A percentile compares a stretch with the other conserved stretches of the same genome.
Conservation (phyloP, 2,113 vertebrate species). For the Brachyistius frenatus region DNA sequence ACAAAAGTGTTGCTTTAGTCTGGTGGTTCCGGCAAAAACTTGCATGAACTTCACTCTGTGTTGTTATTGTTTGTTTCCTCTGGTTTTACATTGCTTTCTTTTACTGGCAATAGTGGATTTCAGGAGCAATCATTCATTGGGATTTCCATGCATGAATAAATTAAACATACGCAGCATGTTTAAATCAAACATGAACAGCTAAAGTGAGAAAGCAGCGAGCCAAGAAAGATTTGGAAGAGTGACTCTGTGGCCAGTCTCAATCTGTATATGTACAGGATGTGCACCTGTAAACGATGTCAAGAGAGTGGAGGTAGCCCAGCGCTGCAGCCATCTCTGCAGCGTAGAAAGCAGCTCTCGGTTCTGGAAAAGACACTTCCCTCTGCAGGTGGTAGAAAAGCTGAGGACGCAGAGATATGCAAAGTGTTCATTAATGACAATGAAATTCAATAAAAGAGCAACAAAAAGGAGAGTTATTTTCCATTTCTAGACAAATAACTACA, state of each 20-base stretch:
- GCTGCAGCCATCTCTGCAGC: constrained; percentile 84
- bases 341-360: constrained; percentile 84
- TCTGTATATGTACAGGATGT: not conserved
- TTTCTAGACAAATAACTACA: too few relatives aligned
- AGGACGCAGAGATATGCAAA: constrained; percentile 4
- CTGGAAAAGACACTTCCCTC: constrained; percentile 81
- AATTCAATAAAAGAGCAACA: too few relatives aligned
- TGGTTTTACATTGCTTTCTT: constrained; percentile 20
- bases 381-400: constrained; percentile 88
- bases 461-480: too few relatives aligned
- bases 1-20: not conserved
- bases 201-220: constrained; percentile 3
- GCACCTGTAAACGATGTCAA: constrained; percentile 86
- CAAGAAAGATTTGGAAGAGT: not conserved
- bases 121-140: not conserved
- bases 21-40: not conserved
- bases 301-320: constrained; percentile 85
- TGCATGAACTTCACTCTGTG: not conserved
- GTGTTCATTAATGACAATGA: too few relatives aligned
- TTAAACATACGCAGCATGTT: constrained; percentile 4
- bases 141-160: constrained; percentile 26
- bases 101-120: constrained; percentile 25
- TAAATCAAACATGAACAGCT: constrained; percentile 32
- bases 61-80: constrained; percentile 3
- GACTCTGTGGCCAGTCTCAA: not conserved